A percentile compares a stretch with the other conserved stretches of the same genome.
phyloP scores from a whole-genome alignment of 2,888 invertebrate genomes.

The Andricus curvator region DNA sequence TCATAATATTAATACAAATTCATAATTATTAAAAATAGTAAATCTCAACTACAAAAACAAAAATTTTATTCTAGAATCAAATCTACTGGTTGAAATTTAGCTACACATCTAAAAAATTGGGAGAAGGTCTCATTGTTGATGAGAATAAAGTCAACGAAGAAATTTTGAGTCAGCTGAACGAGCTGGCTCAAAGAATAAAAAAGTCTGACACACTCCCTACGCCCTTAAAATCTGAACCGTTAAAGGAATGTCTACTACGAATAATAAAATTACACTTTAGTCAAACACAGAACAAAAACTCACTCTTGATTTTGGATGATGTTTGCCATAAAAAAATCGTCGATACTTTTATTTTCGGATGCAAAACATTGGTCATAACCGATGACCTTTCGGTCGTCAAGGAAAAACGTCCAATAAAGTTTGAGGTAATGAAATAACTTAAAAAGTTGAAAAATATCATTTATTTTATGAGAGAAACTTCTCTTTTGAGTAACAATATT shows the following conservation, averaged over 20 bases:
- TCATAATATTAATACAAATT: background rate
- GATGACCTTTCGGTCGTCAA: slow-evolving; percentile 80
- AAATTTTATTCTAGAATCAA: slow-evolving; percentile 71
- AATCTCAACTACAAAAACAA: background rate
- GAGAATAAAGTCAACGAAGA: slow-evolving; percentile 64
- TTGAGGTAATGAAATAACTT: slow-evolving; percentile 58
- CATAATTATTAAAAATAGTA: background rate
- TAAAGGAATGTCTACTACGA: slow-evolving; percentile 65
- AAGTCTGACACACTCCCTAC: slow-evolving; percentile 62
- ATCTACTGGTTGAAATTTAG: slow-evolving; percentile 79
- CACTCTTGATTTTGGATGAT: slow-evolving; percentile 85
- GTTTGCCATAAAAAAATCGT: slow-evolving; percentile 82
- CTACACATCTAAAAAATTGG: slow-evolving; percentile 50
- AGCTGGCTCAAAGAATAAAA: slow-evolving; percentile 71
- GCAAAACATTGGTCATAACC: slow-evolving; percentile 85
- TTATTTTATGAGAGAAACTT: background rate
- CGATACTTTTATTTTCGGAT: slow-evolving; percentile 85
- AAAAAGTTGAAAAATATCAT: slow-evolving; percentile 41
- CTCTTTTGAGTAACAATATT: background rate
- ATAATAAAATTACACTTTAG: slow-evolving; percentile 71
- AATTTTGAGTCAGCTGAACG: slow-evolving; percentile 71
- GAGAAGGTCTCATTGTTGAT: background rate
- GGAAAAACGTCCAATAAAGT: slow-evolving; percentile 64
- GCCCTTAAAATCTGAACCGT: slow-evolving; percentile 57
- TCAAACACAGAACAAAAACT: slow-evolving; percentile 74